Evolutionary conservation across 2,797 vertebrate genomes (phyloP), one percentile per base, ranked within the genome.

Genomic region (Sebastes minor): DNA sequence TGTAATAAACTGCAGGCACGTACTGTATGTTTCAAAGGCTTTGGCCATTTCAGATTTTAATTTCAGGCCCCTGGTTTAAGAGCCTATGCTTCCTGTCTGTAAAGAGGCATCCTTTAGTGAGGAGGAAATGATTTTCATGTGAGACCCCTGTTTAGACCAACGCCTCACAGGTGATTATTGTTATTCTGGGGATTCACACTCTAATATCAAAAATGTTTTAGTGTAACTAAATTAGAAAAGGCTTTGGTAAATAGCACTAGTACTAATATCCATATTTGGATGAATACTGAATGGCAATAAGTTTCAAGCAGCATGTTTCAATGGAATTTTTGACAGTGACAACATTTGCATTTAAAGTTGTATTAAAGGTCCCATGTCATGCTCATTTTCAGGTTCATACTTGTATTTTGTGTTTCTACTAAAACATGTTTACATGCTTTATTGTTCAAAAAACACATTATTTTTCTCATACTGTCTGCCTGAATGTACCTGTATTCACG

Each of bases 1-100:
- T 78, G 23, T 78, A 79, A 81, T 80, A 56, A 81, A 71, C 64
- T 59, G 25, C 62, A 52, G 73, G 65, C 35, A 56, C 14, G 28
- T 52, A 64, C 56, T 22, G n/a, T 53, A 11, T 60, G 18, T 79
- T 63, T 63, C 3, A 20, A 60, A 69, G 22, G 32, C 23, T 71
- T 11, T 3, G 71, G 66, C 16, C 25, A 9, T 75, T 68, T 61
- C 6, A 33, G 38, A 49, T 66, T 42, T 42, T 16, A 42, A 16
- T 16, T 42, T 42, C 38, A 16, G 38, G 38, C 13, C 38, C 14
- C 18, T 56, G n/a, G 8, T 81, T 75, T n/a, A 75, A 56, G 18
- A 60, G 60, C 18, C 28, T 67, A 6, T 59, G 20, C 32, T 60
- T 76, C 33, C 52, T 81, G 13, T 52, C 22, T 49, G 12, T 53